phyloP scores from a whole-genome alignment of 1,140 invertebrate species.

The Drosophila asahinai region DNA sequence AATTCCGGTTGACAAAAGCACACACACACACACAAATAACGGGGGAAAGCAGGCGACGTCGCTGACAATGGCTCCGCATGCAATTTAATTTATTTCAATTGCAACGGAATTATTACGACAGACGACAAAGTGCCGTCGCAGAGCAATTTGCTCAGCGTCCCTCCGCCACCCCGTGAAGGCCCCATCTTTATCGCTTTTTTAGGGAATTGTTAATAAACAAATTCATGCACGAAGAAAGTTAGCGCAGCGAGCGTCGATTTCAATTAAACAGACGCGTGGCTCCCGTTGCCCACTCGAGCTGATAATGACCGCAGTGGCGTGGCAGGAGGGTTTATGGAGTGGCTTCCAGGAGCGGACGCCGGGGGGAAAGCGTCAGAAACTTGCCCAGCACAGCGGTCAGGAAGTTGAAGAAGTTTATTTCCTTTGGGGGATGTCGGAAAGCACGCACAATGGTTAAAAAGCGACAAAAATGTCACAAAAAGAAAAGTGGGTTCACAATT shows the following conservation, averaged over 20 bases:
- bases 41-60: slow-evolving; percentile 52
- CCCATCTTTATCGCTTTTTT: slow-evolving; percentile 38
- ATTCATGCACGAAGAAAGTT: slow-evolving; percentile 63
- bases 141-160: slow-evolving; percentile 60
- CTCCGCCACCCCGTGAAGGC: background rate
- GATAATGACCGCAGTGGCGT: slow-evolving; percentile 36
- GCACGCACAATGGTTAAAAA: slow-evolving; percentile 18
- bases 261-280: slow-evolving; percentile 76
- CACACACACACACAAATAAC: slow-evolving; percentile 58
- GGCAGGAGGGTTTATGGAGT: background rate
- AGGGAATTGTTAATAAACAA: slow-evolving; percentile 77
- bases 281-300: slow-evolving; percentile 35
- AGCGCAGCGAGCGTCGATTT: slow-evolving; percentile 75
- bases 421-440: background rate
- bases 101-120: slow-evolving; percentile 78
- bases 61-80: slow-evolving; percentile 71
- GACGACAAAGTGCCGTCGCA: slow-evolving; percentile 70
- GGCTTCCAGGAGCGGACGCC: background rate
- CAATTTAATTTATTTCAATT: slow-evolving; percentile 84
- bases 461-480: background rate
- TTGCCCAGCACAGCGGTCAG: slow-evolving; percentile 15
- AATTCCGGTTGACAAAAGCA: slow-evolving; percentile 64
- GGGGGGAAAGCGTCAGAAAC: background rate
- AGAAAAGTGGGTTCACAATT: too few species aligned
- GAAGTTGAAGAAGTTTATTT: slow-evolving; percentile 28